Evolutionary conservation across 2,888 invertebrate species (phyloP), one percentile per base, ranked within the genome.

Genomic region (Lithosia quadra): DNA sequence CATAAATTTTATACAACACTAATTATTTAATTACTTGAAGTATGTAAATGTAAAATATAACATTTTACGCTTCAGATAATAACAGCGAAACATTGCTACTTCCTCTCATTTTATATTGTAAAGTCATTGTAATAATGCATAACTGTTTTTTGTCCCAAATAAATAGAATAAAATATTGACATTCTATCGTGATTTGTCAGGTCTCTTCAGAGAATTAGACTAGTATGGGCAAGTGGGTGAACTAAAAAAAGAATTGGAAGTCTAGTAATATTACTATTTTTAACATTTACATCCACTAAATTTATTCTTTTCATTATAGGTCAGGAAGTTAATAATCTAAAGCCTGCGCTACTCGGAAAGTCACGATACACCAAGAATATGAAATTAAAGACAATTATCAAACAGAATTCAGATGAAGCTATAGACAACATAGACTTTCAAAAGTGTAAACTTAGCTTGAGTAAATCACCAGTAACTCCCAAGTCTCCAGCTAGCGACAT

Each of bases 381-480:
- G 85, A 71, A 87, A 75, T 64, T 65, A 87, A 4, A 89, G 85
- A 77, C 77, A 79, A 1, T 90, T 36, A 82, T 84, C 58, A 90
- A 87, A 64, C 87, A 88, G 60, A 83, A 75, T 58, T 88, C 89
- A 0, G 92, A 93, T 79, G 92, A 93, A 64, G 79, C 85, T 9
- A 86, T 92, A 71, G 91, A 94, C 61, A 85, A 80, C 59, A 85
- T 89, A 66, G 82, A 86, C 63, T 95, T 95, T 77, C 91, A 92
- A 39, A 93, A 93, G 84, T 95, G 94, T 74, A 89, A 91, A 77
- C 89, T 94, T 10, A 94, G 92, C 69, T 73, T 94, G 61, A 91
- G 87, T 75, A 81, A n/a, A n/a, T n/a, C 87, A 57, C 84, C 89
- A 24, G 82, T 79, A 15, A 77, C 82, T 49, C 39, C 60, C 57